Percentiles rank a stretch among this genome's conserved stretches.
Conservation (phyloP, 2,113 vertebrate species). For the Ascaphus truei region DNA sequence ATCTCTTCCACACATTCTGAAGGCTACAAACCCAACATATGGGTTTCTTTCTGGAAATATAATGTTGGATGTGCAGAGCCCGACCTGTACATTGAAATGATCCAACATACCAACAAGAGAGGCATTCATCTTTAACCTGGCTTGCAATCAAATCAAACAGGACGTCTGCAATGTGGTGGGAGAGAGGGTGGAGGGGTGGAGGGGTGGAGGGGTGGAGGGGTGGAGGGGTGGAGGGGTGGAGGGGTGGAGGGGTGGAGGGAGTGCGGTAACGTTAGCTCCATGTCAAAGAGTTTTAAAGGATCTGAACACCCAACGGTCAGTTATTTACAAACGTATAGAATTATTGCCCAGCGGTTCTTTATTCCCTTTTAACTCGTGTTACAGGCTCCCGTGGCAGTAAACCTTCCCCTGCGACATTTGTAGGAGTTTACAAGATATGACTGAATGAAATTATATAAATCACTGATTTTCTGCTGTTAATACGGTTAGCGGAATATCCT, state of each 20-base stretch:
- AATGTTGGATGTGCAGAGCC: not conserved
- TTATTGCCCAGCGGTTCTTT: not conserved
- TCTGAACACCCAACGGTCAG: not conserved
- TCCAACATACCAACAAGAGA: slow-evolving; percentile 36
- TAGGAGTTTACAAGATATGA: too few species aligned
- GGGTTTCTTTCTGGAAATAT: not conserved
- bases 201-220: slow-evolving; percentile 26
- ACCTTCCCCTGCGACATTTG: too few species aligned
- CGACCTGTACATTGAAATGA: not conserved
- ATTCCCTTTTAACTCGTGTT: too few species aligned
- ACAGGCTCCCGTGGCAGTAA: too few species aligned
- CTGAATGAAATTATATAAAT: too few species aligned
- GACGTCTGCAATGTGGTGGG: rapidly evolving
- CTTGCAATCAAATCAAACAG: slow-evolving; percentile 46
- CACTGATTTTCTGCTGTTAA: too few species aligned
- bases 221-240: too few species aligned
- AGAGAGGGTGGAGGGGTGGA: slow-evolving; percentile 4
- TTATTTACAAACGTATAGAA: slow-evolving; percentile 1
- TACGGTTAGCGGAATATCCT: too few species aligned
- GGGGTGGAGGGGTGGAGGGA: slow-evolving; percentile 25
- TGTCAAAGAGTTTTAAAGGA: not conserved
- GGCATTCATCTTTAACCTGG: slow-evolving; percentile 38
- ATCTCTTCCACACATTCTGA: not conserved
- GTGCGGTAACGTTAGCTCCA: not conserved
- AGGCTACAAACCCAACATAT: not conserved